Base-by-base conservation (phyloP, 2,113 vertebrate species). In the Pseudopipra pipra region DNA sequence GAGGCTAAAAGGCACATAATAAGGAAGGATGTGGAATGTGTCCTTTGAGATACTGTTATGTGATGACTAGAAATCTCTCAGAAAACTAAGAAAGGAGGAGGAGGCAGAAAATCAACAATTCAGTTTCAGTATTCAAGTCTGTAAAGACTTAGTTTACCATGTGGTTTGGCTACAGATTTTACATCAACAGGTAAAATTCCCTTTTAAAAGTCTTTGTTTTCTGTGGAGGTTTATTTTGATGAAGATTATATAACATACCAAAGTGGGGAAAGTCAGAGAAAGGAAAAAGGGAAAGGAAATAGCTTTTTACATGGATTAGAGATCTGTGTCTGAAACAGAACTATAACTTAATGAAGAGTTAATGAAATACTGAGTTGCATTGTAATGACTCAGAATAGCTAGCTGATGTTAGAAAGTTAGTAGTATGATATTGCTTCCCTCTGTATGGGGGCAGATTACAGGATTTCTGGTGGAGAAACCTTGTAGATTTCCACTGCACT, bases 401-500 rank as follows among this genome's bases (percentile, higher is more conserved):
- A 23, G 18, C 4, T 67, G 30, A 37, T 24, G 4, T 49, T 47
- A 37, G 22, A 49, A 74, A 41, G n/a, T 37, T 33, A 33, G 37
- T 24, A 74, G 11, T 6, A 24, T 19, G 24, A n/a, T 49, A 43
- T 8, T 0, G 0, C 30, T 80, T 61, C 16, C 35, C 30, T 62
- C 30, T 62, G 14, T 55, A 41, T 63, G 22, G 67, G 23, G 18
- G 3, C 7, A 80, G n/a, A 61, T 47, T 24, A 35, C 17, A 54
- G 10, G 5, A 7, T 20, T 20, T 46, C 12, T 47, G 18, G 10
- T 24, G 22, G 25, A 61, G n/a, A 80, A 80, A 37, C 25, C 8
- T 54, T 74, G 12, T 6, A 14, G 35, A 14, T 33, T 80, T 67
- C 18, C 0, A 0, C 22, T 43, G 39, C 14, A 6, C 5, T 27